Evolutionary conservation across 2,888 invertebrate genomes (phyloP).

Genomic region (Seira ritae): DNA sequence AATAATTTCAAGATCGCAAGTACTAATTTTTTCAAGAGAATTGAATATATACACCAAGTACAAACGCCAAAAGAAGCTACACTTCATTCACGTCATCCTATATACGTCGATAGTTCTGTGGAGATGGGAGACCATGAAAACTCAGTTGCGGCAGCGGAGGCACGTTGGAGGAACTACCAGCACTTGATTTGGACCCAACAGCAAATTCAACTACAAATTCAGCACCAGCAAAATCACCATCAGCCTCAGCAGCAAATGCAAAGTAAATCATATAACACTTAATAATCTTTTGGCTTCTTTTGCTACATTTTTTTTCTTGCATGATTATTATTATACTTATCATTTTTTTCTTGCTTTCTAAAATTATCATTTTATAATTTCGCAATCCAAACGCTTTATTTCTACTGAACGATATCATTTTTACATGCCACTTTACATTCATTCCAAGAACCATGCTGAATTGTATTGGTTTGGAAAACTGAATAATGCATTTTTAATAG

Average conservation of each 20-base stretch:
- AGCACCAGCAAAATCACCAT: slow-evolving; percentile 63
- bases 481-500: no score
- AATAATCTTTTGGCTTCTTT: not conserved
- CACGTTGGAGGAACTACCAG: slow-evolving; percentile 72
- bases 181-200: slow-evolving; percentile 72
- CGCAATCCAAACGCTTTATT: not conserved
- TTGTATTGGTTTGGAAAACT: no score
- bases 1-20: no score
- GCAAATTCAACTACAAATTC: slow-evolving; percentile 72
- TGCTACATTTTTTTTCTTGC: not conserved
- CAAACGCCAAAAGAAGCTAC: no score
- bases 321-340: not conserved
- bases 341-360: not conserved
- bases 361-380: not conserved
- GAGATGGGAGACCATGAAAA: slow-evolving; percentile 57
- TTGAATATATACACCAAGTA: not conserved
- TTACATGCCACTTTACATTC: no score
- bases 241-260: slow-evolving; percentile 47
- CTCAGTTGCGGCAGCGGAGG: slow-evolving; percentile 53
- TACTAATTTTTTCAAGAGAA: no score
- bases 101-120: no score
- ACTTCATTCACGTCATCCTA: no score
- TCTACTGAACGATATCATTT: no score
- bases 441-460: no score
- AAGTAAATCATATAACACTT: slow-evolving; percentile 25